Conservation (phyloP, 2,113 vertebrate genomes). For the Cochlearius cochlearius region DNA sequence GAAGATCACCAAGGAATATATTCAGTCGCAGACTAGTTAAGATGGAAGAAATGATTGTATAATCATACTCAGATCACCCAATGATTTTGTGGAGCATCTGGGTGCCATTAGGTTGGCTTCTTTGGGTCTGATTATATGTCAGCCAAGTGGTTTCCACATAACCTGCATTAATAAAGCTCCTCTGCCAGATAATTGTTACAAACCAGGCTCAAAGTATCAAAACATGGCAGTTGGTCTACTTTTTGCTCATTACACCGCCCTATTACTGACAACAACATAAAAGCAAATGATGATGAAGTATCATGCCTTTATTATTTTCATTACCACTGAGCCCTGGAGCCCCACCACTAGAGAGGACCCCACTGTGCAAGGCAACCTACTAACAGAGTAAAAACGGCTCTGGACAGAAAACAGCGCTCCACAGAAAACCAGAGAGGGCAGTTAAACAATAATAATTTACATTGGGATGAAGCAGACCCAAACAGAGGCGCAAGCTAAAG, state of each 20-base stretch:
- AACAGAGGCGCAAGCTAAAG: neutral
- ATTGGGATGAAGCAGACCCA: neutral
- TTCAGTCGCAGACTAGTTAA: neutral
- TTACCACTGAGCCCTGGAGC: neutral
- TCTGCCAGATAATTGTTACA: neutral
- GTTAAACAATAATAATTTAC: neutral
- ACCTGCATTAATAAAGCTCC: neutral
- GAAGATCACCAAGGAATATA: neutral
- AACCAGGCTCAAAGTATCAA: neutral
- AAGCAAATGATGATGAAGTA: neutral
- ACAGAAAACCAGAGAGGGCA: neutral
- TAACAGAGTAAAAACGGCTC: neutral
- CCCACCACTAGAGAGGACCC: neutral
- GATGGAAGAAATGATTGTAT: neutral
- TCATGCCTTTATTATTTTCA: neutral
- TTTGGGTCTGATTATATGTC: neutral
- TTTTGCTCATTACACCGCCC: neutral
- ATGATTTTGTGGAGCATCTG: neutral
- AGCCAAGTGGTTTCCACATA: neutral
- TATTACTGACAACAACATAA: slow-evolving; percentile 9
- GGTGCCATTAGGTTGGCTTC: slow-evolving; percentile 1
- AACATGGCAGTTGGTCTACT: neutral
- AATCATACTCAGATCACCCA: neutral
- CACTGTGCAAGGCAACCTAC: neutral
- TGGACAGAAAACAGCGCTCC: neutral